These are phyloP conservation scores for Amiota mariae DNA, from an alignment of 2,888 invertebrate genomes.

Conservation along the genomic window DNA sequence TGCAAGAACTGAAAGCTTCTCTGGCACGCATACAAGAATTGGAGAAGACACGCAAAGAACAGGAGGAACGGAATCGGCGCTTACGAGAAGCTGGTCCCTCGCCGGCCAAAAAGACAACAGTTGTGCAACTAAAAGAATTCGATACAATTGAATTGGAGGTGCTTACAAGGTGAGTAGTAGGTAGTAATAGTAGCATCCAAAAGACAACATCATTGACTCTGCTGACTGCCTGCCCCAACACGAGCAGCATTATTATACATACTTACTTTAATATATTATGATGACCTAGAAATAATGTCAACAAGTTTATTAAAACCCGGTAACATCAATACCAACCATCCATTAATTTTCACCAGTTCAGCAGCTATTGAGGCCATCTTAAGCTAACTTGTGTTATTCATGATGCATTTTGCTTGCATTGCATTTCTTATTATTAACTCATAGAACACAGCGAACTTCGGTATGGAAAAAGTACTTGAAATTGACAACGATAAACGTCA, in stretches of 20 bases:
- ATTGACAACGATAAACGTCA: slow-evolving; percentile 5
- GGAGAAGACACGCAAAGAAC: slow-evolving; percentile 76
- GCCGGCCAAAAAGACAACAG: slow-evolving; percentile 53
- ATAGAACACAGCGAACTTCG: slow-evolving; percentile 30
- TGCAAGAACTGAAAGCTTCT: slow-evolving; percentile 81
- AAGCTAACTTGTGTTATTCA: slow-evolving; percentile 44
- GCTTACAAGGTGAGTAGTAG: slow-evolving; percentile 78
- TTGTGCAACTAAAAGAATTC: slow-evolving; percentile 78
- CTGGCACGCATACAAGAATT: slow-evolving; percentile 80
- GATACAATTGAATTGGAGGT: slow-evolving; percentile 85
- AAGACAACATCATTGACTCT: slow-evolving; percentile 18
- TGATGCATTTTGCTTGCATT: slow-evolving; percentile 53
- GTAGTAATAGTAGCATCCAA: slow-evolving; percentile 18
- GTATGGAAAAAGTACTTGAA: slow-evolving; percentile 26
- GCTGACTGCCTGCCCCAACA: slow-evolving; percentile 51
- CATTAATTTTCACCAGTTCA: slow-evolving; percentile 37
- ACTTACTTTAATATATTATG: slow-evolving; percentile 36
- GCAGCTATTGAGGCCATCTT: slow-evolving; percentile 64
- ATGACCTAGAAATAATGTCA: slow-evolving; percentile 57
- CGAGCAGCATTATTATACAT: background rate
- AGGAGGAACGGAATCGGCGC: slow-evolving; percentile 69
- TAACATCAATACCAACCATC: slow-evolving; percentile 55
- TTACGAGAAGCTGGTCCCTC: slow-evolving; percentile 62
- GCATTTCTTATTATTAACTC: slow-evolving; percentile 45
- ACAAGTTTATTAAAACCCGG: slow-evolving; percentile 57